Base-by-base conservation (phyloP, 2,888 invertebrate genomes). In the Meandrusa payeni region DNA sequence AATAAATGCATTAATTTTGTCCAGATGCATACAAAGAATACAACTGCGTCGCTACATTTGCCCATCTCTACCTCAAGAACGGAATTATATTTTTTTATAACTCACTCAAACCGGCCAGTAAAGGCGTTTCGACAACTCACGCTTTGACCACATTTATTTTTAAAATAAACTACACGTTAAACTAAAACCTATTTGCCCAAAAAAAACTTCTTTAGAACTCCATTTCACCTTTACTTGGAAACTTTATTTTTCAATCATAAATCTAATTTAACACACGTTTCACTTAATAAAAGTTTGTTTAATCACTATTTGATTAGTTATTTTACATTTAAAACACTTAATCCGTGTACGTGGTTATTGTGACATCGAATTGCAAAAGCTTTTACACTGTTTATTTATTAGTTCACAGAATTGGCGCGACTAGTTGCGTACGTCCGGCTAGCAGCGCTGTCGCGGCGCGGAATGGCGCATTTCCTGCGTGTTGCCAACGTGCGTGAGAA, bases 391-490 rank as follows among this genome's bases (percentile, higher is more conserved):
- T 36, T 42, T 36, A 11, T 42, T 29, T 41, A 28, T 28, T 10
- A 11, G 19, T 13, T 13, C 12, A 19, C 28, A 23, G 2, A 4
- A 2, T 1, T 6, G 5, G 11, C 34, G 26, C 27, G 27, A 1
- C 2, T 2, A n/a, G n/a, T n/a, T 17, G n/a, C 17, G 15, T n/a
- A 9, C 15, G 19, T 7, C 24, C n/a, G 28, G 17, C 5, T 31
- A 2, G 24, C 11, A 12, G 11, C 22, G 27, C 2, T 17, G 31
- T 13, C 10, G 41, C 34, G 41, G 27, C 42, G 42, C 28, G 29
- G 23, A 36, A 24, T 42, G 42, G 36, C 42, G 42, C 36, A 42
- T 29, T 42, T 29, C 29, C 28, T 9, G 17, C 11, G 42, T 42
- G 20, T 42, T 42, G 42, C 42, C 42, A 42, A 17, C 19, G 34